Percentiles rank a stretch among this genome's conserved stretches.
Evolutionary conservation across 2,797 vertebrate genomes (phyloP).

Genomic region (Leptatherina wallacei): DNA sequence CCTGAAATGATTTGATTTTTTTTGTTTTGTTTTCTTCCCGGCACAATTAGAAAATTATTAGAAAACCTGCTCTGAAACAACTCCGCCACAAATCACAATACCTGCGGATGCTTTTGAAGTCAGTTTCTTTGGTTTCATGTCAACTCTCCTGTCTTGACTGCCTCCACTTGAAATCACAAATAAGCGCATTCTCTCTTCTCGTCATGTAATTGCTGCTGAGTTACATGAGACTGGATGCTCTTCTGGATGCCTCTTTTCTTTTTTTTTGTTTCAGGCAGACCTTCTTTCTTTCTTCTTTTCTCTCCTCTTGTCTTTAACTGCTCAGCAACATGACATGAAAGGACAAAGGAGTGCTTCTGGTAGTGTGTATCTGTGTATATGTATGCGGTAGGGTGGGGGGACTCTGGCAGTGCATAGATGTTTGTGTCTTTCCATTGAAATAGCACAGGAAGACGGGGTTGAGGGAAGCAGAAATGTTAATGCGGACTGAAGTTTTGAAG

Average conservation of each 20-base stretch:
- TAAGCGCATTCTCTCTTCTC: slow-evolving; percentile 40
- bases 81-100: slow-evolving; percentile 2
- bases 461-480: slow-evolving; percentile 49
- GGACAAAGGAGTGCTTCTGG: slow-evolving; percentile 44
- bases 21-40: neutral
- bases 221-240: slow-evolving; percentile 58
- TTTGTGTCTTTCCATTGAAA: slow-evolving; percentile 46
- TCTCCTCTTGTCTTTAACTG: slow-evolving; percentile 54
- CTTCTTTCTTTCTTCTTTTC: slow-evolving; percentile 47
- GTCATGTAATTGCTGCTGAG: slow-evolving; percentile 57
- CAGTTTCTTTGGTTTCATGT: slow-evolving; percentile 48
- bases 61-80: slow-evolving; percentile 2
- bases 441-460: slow-evolving; percentile 35
- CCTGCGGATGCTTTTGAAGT: slow-evolving; percentile 40
- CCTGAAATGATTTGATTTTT: slow-evolving; percentile 16
- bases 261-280: slow-evolving; percentile 55
- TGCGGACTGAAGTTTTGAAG: slow-evolving; percentile 41
- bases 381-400: neutral
- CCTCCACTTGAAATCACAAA: slow-evolving; percentile 52
- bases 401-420: slow-evolving; percentile 7
- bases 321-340: slow-evolving; percentile 70
- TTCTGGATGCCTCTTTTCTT: slow-evolving; percentile 40
- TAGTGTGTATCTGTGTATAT: slow-evolving; percentile 11
- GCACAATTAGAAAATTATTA: slow-evolving; percentile 31
- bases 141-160: slow-evolving; percentile 32